Evolutionary conservation across 2,113 vertebrate genomes (phyloP), one percentile per base, ranked within the genome.

Genomic region (Prionailurus bengalensis): DNA sequence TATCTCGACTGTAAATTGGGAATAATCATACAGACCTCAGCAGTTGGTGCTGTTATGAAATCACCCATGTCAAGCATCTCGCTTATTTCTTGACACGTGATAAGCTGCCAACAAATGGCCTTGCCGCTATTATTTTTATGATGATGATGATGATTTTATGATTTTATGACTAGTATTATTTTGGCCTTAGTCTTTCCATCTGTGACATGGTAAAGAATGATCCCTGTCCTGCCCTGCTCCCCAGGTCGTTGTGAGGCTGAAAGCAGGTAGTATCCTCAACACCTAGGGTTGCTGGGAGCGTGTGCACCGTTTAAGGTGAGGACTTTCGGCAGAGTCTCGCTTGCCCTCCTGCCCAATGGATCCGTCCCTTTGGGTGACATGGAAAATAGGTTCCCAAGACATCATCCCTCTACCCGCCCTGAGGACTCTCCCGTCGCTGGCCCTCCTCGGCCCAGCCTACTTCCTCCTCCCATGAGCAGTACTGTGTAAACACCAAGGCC

Each of bases 311-410:
- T 45, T 10, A 10, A 31, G 58, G 36, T 1, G n/a, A 39, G 82
- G 15, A 71, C 39, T 42, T 0, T 0, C 0, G 8, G 39, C 87
- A 55, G 68, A 65, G 71, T 42, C 31, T 21, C 0, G 0, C 82
- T 48, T 16, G 9, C 33, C 21, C 14, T 1, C 65, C 91, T 33
- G 55, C 4, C 70, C 23, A 25, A 82, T 9, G 70, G 29, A 17
- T 82, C 48, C 2, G 2, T 55, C 68, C 17, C 27, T 74, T 21
- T 65, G 82, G 21, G 21, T 33, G 91, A 92, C 63, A 8, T 7
- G 4, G 63, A 31, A 66, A 27, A 42, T 8, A 39, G 17, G 7
- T 91, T 96, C 73, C 86, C 42, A 68, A 42, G 39, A 25, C 58
- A 13, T 39, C 78, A 27, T 51, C 80, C 55, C 51, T 81, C 89